Conservation (phyloP, 2,113 vertebrate genomes). For the Lampris incognitus region DNA sequence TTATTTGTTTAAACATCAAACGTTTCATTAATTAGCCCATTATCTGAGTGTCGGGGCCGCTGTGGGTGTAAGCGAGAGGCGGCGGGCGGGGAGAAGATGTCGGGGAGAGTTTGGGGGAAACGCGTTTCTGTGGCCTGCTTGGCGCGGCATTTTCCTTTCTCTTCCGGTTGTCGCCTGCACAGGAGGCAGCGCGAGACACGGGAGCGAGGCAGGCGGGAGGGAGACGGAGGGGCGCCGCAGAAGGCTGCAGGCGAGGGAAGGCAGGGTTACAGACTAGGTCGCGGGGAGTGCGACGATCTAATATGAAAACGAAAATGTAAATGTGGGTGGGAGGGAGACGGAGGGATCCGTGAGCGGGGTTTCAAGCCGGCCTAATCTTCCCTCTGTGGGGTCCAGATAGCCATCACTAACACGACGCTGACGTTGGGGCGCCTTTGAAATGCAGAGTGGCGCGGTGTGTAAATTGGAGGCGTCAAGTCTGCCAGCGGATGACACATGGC, state of each 20-base stretch:
- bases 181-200: constrained; percentile 5
- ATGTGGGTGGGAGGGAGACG: constrained; percentile 60
- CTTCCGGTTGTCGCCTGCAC: not conserved
- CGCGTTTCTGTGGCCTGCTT: no score
- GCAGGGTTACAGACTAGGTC: constrained; percentile 35
- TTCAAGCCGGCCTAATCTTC: constrained; percentile 86
- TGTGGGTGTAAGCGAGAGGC: constrained; percentile 32
- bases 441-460: constrained; percentile 84
- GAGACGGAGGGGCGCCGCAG: not conserved
- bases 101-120: not conserved
- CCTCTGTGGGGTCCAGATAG: constrained; percentile 82
- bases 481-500: constrained; percentile 86
- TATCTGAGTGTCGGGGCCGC: constrained; percentile 49
- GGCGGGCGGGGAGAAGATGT: constrained; percentile 5
- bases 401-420: constrained; percentile 85
- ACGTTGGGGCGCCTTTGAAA: constrained; percentile 85
- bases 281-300: constrained; percentile 61
- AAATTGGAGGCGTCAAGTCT: constrained; percentile 84
- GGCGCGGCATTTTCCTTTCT: not conserved
- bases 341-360: constrained; percentile 63
- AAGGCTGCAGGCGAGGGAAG: constrained; percentile 17
- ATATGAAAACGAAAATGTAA: constrained; percentile 88
- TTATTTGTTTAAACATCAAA: constrained; percentile 79
- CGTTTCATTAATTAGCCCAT: constrained; percentile 79
- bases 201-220: constrained; percentile 7